These are phyloP conservation scores for Venustaconcha ellipsiformis DNA, from an alignment of 1,140 invertebrate species.

Conservation along the genomic window DNA sequence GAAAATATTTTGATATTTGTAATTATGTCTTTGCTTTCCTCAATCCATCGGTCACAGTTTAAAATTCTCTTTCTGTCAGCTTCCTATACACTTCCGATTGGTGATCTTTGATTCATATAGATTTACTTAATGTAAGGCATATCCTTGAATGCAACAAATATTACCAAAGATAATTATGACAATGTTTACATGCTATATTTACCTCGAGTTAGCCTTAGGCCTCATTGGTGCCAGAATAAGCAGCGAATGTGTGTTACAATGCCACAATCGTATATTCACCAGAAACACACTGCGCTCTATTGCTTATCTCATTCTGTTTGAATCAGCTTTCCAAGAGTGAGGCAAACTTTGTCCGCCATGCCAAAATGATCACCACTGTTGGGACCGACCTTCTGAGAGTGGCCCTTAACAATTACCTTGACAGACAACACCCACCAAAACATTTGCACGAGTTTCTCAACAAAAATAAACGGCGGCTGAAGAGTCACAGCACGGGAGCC, in stretches of 20 bases:
- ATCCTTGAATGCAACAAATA: too few species aligned
- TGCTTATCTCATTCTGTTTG: background rate
- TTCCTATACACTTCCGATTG: too few species aligned
- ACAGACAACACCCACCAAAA: slow-evolving; percentile 18
- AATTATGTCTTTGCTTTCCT: too few species aligned
- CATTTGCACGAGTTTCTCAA: slow-evolving; percentile 21
- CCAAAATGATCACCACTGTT: slow-evolving; percentile 16
- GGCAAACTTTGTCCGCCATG: slow-evolving; percentile 17
- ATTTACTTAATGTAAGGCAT: too few species aligned
- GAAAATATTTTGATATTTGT: too few species aligned
- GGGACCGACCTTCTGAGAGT: slow-evolving; percentile 23
- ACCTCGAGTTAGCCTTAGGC: too few species aligned
- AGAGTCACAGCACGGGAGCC: background rate
- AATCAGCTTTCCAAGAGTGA: slow-evolving; percentile 21
- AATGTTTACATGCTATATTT: background rate
- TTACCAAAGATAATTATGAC: too few species aligned
- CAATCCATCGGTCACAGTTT: too few species aligned
- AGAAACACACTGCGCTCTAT: background rate
- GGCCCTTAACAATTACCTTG: slow-evolving; percentile 21
- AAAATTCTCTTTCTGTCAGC: too few species aligned
- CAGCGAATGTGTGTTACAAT: background rate
- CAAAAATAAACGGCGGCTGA: slow-evolving; percentile 17
- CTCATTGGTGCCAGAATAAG: too few species aligned
- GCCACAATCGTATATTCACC: background rate
- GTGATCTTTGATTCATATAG: too few species aligned